Base-by-base conservation (phyloP, 1,140 invertebrate species). In the Zaprionus camerounensis region DNA sequence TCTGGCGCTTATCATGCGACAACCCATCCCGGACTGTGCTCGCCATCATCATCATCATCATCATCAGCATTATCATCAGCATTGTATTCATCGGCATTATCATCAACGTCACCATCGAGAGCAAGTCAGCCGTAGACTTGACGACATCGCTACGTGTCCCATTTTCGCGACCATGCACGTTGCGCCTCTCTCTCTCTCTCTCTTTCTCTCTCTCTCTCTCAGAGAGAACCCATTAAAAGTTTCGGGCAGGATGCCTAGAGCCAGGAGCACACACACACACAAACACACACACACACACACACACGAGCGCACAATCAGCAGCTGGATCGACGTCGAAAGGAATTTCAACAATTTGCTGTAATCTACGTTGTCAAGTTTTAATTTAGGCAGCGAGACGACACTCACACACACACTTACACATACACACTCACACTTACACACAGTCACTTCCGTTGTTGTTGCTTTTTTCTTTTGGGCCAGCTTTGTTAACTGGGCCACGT, bases 181-280 rank as follows among this genome's bases (percentile, higher is more conserved):
- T 67, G 36, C 62, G 38, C 71, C 61, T 2, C 2, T 7, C 15
- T n/a, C 28, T 31, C 28, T 31, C 7, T 31, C 28, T 3, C 28
- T 31, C 7, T 31, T 7, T 31, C 7, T 28, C 28, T 28, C 28
- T 31, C 28, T 31, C 28, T 31, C 28, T 28, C 28, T 28, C 7
- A 6, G 26, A 36, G 74, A 61, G 26, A 58, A 51, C 57, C 65
- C 64, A 78, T 74, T 78, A 65, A 78, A 78, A 74, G 58, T 78
- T 78, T 69, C 49, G 62, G 70, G 20, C 46, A 51, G 41, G 41
- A 46, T 17, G 41, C 38, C 6, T n/a, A 17, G 41, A 46, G 41
- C 41, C 41, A 17, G 41, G 41, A 46, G 41, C 41, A 22, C 20
- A 51, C 20, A 13, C 20, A 22, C 46, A 11, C 46, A 4, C 46